Evolutionary conservation across 2,888 invertebrate species (phyloP).

Genomic region (Tachina lurida): DNA sequence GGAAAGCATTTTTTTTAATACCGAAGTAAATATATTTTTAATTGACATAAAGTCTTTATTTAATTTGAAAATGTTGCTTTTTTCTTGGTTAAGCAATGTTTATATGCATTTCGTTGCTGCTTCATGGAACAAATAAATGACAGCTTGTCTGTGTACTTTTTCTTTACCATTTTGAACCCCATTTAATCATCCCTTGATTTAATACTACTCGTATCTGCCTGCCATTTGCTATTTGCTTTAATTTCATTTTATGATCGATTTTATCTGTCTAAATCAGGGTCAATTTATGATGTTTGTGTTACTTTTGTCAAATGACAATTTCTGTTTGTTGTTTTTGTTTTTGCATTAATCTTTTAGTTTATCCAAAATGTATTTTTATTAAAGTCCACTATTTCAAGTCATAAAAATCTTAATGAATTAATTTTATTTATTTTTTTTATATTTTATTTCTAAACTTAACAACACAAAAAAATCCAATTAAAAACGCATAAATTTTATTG

Average conservation of each 20-base stretch:
- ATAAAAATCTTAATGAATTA: slow-evolving; percentile 68
- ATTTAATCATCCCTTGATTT: slow-evolving; percentile 19
- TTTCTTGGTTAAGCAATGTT: too few relatives aligned
- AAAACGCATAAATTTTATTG: slow-evolving; percentile 61
- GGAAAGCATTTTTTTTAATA: too few relatives aligned
- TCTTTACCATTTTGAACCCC: neutral
- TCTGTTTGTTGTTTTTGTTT: neutral
- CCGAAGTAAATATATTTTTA: too few relatives aligned
- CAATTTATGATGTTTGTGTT: slow-evolving; percentile 18
- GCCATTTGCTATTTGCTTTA: slow-evolving; percentile 30
- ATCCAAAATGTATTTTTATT: slow-evolving; percentile 48
- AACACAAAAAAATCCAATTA: slow-evolving; percentile 62
- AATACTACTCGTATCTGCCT: slow-evolving; percentile 9
- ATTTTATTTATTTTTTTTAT: slow-evolving; percentile 30
- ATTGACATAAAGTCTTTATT: too few relatives aligned
- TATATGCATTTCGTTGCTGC: too few relatives aligned
- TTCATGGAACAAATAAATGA: neutral
- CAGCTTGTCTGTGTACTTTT: neutral
- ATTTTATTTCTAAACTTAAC: neutral
- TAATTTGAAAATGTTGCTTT: too few relatives aligned
- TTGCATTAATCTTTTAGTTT: slow-evolving; percentile 42
- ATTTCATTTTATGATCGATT: slow-evolving; percentile 59
- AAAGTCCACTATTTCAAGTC: slow-evolving; percentile 49
- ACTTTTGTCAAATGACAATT: slow-evolving; percentile 1
- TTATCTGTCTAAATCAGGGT: slow-evolving; percentile 60